Conservation (phyloP, 2,888 invertebrate species). For the Neelides folsomi region DNA sequence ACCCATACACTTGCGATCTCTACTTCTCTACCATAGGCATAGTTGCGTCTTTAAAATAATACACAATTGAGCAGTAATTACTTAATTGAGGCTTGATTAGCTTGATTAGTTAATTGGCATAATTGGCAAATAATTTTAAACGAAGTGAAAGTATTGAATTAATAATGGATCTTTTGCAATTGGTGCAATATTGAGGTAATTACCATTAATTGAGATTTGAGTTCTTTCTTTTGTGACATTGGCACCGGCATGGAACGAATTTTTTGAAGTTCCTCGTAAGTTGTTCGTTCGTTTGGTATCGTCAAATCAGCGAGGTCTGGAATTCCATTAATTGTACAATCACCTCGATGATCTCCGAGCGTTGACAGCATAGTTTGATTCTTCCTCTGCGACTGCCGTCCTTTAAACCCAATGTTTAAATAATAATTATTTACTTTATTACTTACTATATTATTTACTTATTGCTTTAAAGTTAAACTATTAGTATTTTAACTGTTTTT, state of each 20-base stretch:
- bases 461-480: no score
- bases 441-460: neutral
- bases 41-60: no score
- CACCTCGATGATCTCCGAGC: neutral
- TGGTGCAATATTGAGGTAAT: slow-evolving; percentile 21
- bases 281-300: slow-evolving; percentile 64
- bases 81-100: no score
- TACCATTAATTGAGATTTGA: slow-evolving; percentile 66
- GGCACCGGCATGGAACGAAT: slow-evolving; percentile 71
- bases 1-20: no score
- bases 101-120: no score
- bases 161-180: neutral
- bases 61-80: no score
- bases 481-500: neutral
- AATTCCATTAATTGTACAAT: slow-evolving; percentile 2
- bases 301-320: slow-evolving; percentile 64
- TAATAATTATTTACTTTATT: neutral
- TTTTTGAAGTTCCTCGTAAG: slow-evolving; percentile 74
- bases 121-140: no score
- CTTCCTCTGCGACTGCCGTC: slow-evolving; percentile 9
- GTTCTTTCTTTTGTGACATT: slow-evolving; percentile 66
- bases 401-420: neutral
- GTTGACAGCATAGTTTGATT: slow-evolving; percentile 2
- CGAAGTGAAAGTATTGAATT: neutral
- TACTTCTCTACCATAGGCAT: no score